Conservation (phyloP, 35 echinoderm and acorn worm species). For the Diadema setosum region DNA sequence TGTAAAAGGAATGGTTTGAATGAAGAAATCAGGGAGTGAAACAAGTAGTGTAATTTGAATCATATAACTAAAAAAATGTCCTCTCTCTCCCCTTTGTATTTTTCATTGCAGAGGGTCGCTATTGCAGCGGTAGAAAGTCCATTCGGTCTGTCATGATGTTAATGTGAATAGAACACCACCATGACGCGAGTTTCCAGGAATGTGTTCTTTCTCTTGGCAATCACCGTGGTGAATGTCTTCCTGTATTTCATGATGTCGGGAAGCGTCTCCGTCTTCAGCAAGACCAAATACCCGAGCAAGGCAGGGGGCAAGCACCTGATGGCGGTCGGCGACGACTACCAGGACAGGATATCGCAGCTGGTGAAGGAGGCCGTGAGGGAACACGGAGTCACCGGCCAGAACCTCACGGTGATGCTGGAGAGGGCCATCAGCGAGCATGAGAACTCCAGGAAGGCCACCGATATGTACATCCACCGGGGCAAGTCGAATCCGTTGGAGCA, state of each 20-base stretch:
- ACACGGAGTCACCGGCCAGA: background rate
- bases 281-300: background rate
- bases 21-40: too few relatives aligned
- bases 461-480: background rate
- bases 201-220: background rate
- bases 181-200: slow-evolving; percentile 21
- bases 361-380: background rate
- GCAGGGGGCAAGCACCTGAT: background rate
- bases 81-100: background rate
- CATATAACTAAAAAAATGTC: background rate
- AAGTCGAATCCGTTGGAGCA: too few relatives aligned
- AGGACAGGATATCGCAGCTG: background rate
- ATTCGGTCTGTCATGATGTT: too few relatives aligned
- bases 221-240: slow-evolving; percentile 26
- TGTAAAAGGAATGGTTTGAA: too few relatives aligned
- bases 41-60: too few relatives aligned
- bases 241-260: slow-evolving; percentile 26
- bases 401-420: background rate
- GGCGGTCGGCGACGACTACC: background rate
- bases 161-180: background rate
- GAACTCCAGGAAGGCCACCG: background rate
- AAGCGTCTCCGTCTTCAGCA: background rate
- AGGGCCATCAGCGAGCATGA: background rate
- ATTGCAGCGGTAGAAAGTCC: background rate
- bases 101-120: background rate